Conservation (phyloP, 2,797 vertebrate genomes). For the Coilia nasus region DNA sequence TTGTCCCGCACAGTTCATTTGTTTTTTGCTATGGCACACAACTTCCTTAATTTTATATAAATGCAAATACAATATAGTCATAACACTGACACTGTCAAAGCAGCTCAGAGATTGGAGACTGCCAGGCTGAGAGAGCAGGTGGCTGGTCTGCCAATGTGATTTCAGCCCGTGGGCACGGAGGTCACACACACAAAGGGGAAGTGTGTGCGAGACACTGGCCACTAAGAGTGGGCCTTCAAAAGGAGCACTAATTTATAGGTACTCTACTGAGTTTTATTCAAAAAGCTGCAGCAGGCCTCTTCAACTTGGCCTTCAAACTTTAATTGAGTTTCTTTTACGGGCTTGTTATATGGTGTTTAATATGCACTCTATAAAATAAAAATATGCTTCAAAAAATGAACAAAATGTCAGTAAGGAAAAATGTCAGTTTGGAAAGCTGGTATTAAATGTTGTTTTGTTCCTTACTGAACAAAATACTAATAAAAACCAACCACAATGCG, state of each 20-base stretch:
- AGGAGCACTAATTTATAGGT: neutral
- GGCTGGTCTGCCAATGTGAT: constrained; percentile 37
- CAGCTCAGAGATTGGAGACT: neutral
- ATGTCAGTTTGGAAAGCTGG: neutral
- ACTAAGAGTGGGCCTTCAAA: neutral
- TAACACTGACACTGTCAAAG: neutral
- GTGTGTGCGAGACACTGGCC: neutral
- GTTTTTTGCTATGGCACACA: too few relatives aligned
- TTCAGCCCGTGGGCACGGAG: constrained; percentile 33
- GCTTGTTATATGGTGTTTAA: neutral
- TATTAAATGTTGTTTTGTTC: neutral
- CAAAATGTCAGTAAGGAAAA: neutral
- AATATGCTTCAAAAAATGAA: neutral
- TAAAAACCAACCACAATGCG: neutral
- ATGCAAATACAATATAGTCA: too few relatives aligned
- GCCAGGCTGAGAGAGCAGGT: constrained; percentile 32
- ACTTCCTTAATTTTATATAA: too few relatives aligned
- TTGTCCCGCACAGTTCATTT: too few relatives aligned
- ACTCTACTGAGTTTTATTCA: neutral
- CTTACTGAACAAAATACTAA: neutral
- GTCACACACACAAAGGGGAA: constrained; percentile 29
- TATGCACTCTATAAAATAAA: neutral
- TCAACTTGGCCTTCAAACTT: neutral
- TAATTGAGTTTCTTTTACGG: neutral
- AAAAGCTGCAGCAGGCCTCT: neutral